Evolutionary conservation across 2,797 vertebrate genomes (phyloP), one percentile per base, ranked within the genome.

Genomic region (Phataginus tetradactyla): DNA sequence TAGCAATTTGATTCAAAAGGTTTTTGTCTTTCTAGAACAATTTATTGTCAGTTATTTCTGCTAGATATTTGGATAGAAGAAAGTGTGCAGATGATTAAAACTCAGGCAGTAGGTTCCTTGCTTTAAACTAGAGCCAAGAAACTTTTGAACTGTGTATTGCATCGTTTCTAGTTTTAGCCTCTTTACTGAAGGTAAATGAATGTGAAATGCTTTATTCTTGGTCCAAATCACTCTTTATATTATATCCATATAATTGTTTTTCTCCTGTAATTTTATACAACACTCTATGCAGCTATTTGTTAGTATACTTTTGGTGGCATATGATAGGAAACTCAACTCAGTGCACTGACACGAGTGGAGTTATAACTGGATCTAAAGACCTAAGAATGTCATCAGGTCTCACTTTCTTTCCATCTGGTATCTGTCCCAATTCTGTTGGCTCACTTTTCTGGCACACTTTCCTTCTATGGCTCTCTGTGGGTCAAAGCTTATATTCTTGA

Each of bases 31-130:
- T 49, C n/a, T 59, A 61, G 74, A 89, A 77, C 25, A 88, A 63
- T 86, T 84, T 91, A 51, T 91, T 90, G 91, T 49, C 63, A 95
- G 42, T 94, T 79, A 81, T 89, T 97, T 94, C 61, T 86, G 23
- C 34, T 80, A 71, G 75, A 34, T 69, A 61, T 34, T 87, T 42
- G 23, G 61, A 25, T 29, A 89, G 83, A 77, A 80, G 64, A 42
- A 80, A 93, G 61, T 72, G 1, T 34, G 23, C 27, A 77, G 84
- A 86, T 84, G 94, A 93, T 95, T 96, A 94, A 94, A 95, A 85
- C 59, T 42, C 78, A 75, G 59, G 53, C 37, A 68, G 13, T 68
- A 86, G 29, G n/a, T 69, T 17, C 23, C 68, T 92, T 86, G 51
- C 71, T 94, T 84, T 84, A 91, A 85, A 59, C 39, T 72, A 59